Conservation (phyloP, 92 coral and sea anemone genomes). For the Phenganax subtilis region DNA sequence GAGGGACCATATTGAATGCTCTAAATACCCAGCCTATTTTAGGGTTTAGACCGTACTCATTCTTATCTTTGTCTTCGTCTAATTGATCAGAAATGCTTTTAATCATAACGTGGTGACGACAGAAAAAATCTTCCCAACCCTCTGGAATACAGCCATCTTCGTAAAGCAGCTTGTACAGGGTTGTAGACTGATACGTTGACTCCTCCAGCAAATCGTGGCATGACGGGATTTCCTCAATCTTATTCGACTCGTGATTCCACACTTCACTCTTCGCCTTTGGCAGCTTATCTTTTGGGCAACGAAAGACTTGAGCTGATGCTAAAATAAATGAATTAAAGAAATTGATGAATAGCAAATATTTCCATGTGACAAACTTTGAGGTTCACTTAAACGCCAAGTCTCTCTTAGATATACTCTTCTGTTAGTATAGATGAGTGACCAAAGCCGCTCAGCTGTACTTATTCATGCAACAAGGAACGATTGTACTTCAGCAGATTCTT, state of each 20-base stretch:
- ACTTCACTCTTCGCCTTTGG: background rate
- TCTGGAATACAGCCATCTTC: slow-evolving; percentile 32
- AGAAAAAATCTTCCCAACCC: slow-evolving; percentile 61
- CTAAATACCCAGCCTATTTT: slow-evolving; percentile 61
- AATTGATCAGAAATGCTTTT: slow-evolving; percentile 50
- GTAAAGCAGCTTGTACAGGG: slow-evolving; percentile 43
- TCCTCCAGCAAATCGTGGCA: slow-evolving; percentile 34
- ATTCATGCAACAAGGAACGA: no score
- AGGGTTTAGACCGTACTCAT: slow-evolving; percentile 49
- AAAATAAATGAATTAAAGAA: background rate
- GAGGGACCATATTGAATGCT: slow-evolving; percentile 57
- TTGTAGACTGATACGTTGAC: slow-evolving; percentile 38
- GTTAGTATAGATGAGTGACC: no score
- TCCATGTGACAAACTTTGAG: background rate
- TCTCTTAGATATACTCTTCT: background rate
- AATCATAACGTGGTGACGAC: slow-evolving; percentile 27
- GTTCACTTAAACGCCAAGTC: background rate
- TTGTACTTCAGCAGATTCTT: no score
- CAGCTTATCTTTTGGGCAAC: background rate
- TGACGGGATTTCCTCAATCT: background rate
- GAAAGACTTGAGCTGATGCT: background rate
- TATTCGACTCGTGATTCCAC: background rate
- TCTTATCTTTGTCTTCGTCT: slow-evolving; percentile 31
- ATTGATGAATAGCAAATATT: background rate
- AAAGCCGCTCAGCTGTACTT: no score